Base-by-base conservation (phyloP, 2,888 invertebrate genomes). In the Orgyia antiqua region DNA sequence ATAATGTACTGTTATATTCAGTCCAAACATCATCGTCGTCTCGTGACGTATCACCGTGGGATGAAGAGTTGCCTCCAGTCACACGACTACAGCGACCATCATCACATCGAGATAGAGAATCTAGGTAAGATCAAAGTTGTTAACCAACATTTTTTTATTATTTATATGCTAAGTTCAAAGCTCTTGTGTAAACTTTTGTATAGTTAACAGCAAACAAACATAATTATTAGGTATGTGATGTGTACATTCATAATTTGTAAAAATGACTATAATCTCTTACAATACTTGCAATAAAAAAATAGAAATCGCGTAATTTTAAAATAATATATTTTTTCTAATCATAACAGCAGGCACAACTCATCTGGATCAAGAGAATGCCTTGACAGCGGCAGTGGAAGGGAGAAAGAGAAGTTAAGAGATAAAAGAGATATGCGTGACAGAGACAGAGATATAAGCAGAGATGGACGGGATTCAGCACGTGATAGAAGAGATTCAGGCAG, bases 11-110 rank as follows among this genome's bases (percentile, higher is more conserved):
- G n/a, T n/a, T n/a, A n/a, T n/a, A n/a, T 4, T 5, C 83, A 69
- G 89, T 88, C 10, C 90, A 90, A 67, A 89, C 92, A 1, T 91
- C 92, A 0, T 92, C 92, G 0, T 92, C 92, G 4, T 92, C 93
- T 0, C 86, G 94, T 0, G 94, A 94, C 63, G 90, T 91, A 11
- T 93, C 94, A 26, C 93, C 93, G 2, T 94, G 94, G 94, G 93
- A 94, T 39, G 92, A 92, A 42, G 94, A 94, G 46, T 82, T 88
- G 42, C 87, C 88, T 4, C 68, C 73, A 0, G 62, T 68, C 18
- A 41, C 74, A 6, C 61, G 86, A 5, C 45, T 75, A 9, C 76
- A 71, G 35, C 60, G 79, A 1, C 70, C 77, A 4, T 63, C 72
- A 0, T 49, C 72, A 3, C 73, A 70, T 21, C 58, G 78, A 2